Evolutionary conservation across 2,888 invertebrate genomes (phyloP), one percentile per base, ranked within the genome.

Genomic region (Cetonia aurata): DNA sequence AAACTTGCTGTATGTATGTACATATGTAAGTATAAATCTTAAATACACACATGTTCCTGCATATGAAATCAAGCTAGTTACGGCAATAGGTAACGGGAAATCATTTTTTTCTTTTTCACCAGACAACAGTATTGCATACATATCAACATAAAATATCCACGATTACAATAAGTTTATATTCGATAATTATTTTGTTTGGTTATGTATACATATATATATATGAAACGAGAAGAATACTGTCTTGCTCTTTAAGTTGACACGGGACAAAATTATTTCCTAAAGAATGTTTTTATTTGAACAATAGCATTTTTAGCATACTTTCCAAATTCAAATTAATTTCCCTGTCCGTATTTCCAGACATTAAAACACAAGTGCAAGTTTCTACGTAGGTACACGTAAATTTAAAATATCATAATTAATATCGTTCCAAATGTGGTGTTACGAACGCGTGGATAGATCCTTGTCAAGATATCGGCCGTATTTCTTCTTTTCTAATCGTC

Each of bases 321-420:
- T 25, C 25, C 25, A 25, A 25, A 25, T 25, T 25, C 25, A 25
- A 25, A 25, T 25, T 25, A 25, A 25, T 25, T 25, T 25, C 1
- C 25, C 4, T 25, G 25, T 25, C 25, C 25, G 4, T 25, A 25
- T 25, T 25, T 25, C 1, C 4, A 25, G 25, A 25, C 25, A 25
- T 25, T 25, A 25, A 4, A 25, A 25, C 4, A 25, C 25, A 25
- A 25, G 25, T 25, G 4, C 25, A 4, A 25, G 25, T 25, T 48
- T 48, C 4, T 48, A 10, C 12, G 12, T 4, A 10, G 19, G 8
- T 56, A 15, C 48, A 41, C 33, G n/a, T 65, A 50, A 65, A 65
- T 17, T 62, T 50, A 52, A 69, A 69, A 69, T 42, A 59, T 68
- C 57, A 69, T 62, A 62, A 69, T 69, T 69, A 69, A 53, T 69